Percentiles rank a stretch among this genome's conserved stretches.
Evolutionary conservation across 2,797 vertebrate species (phyloP).

Genomic region (Trichosurus vulpecula): DNA sequence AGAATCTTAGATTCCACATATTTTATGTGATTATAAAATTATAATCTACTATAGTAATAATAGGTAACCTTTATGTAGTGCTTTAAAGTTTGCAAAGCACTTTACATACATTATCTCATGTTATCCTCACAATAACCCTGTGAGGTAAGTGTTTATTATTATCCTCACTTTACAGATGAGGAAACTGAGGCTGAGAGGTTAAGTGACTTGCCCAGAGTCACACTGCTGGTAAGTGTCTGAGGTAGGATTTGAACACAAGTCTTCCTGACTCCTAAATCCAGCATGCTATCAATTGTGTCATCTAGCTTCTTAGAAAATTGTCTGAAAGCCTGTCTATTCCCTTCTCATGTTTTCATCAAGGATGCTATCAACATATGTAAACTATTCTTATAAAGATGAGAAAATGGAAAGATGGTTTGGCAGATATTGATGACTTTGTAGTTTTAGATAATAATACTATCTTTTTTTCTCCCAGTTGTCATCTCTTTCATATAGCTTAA

Average conservation of each 20-base stretch:
- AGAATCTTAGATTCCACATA: background rate
- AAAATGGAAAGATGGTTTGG: background rate
- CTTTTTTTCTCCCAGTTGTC: background rate
- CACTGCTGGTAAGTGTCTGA: background rate
- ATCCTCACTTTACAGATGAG: slow-evolving; percentile 3
- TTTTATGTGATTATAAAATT: background rate
- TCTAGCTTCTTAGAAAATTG: background rate
- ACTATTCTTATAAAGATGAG: background rate
- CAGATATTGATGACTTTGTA: background rate
- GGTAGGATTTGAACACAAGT: background rate
- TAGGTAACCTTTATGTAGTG: background rate
- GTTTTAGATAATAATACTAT: background rate
- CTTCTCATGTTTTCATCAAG: background rate
- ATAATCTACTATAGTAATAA: background rate
- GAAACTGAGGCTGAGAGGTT: background rate
- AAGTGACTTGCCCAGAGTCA: background rate
- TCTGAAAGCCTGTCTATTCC: background rate
- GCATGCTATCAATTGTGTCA: background rate
- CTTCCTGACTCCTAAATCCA: background rate
- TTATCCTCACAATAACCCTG: background rate
- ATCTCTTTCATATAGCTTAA: background rate
- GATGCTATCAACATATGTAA: background rate
- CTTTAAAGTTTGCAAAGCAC: background rate
- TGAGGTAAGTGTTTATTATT: background rate
- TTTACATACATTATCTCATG: background rate